These are phyloP conservation scores for Dendrophyllia cribrosa DNA, from an alignment of 64 coral and sea anemone genomes.

Conservation along the genomic window DNA sequence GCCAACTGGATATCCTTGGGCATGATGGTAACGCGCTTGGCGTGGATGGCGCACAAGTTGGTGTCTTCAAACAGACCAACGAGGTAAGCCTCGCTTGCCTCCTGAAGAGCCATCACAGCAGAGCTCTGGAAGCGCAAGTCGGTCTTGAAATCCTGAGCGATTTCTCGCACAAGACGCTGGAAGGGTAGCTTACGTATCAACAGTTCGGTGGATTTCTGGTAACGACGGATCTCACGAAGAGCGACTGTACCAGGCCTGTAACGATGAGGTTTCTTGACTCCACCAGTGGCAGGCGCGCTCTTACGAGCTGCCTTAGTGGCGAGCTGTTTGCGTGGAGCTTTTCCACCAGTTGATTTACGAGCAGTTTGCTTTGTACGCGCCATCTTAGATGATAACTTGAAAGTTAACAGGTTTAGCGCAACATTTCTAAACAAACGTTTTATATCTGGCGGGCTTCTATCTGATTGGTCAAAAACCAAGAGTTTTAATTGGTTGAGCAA, in stretches of 20 bases:
- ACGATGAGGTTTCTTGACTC: slow-evolving; percentile 92
- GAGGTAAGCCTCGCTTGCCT: slow-evolving; percentile 91
- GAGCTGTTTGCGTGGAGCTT: slow-evolving; percentile 80
- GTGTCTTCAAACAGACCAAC: slow-evolving; percentile 98
- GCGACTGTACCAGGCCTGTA: slow-evolving; percentile 97
- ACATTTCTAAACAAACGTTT: neutral
- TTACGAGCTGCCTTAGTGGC: slow-evolving; percentile 83
- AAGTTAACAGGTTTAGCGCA: neutral
- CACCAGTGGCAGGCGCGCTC: slow-evolving; percentile 80
- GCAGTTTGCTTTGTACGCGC: slow-evolving; percentile 79
- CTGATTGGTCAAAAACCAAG: neutral
- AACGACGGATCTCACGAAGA: slow-evolving; percentile 97
- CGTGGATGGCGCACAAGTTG: slow-evolving; percentile 99
- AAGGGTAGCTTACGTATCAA: slow-evolving; percentile 95
- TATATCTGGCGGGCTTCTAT: neutral
- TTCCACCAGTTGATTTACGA: slow-evolving; percentile 79
- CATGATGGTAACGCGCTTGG: slow-evolving; percentile 99
- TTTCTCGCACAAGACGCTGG: slow-evolving; percentile 94
- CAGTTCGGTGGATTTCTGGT: slow-evolving; percentile 95
- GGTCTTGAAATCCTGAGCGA: slow-evolving; percentile 96
- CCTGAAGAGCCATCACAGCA: slow-evolving; percentile 92
- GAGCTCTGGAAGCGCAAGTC: slow-evolving; percentile 92
- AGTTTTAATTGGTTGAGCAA: neutral
- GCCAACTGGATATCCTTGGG: slow-evolving; percentile 93
- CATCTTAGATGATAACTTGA: neutral